Conservation (phyloP, 2,113 vertebrate genomes). For the Cyrtonyx montezumae region DNA sequence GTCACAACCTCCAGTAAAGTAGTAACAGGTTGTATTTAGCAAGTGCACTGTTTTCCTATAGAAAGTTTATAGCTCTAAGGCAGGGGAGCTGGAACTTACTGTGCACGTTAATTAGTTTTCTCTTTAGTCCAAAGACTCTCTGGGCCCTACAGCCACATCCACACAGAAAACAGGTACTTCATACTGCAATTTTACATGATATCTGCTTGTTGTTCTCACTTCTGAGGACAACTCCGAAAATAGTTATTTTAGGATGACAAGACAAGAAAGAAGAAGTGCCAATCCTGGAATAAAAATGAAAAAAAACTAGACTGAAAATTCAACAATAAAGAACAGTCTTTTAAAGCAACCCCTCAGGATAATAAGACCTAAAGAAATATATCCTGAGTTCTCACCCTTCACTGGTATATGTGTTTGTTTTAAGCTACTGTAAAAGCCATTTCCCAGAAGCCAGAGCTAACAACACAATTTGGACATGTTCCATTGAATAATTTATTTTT, state of each 20-base stretch:
- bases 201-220: neutral
- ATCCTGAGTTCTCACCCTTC: neutral
- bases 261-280: neutral
- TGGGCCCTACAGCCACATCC: neutral
- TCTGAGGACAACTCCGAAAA: neutral
- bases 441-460: neutral
- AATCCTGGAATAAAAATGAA: neutral
- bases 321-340: neutral
- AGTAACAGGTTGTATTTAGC: neutral
- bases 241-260: neutral
- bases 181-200: neutral
- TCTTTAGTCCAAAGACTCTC: neutral
- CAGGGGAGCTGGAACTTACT: slow-evolving; percentile 1
- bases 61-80: neutral
- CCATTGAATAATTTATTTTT: neutral
- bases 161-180: neutral
- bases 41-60: neutral
- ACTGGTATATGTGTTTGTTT: neutral
- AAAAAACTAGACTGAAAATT: neutral
- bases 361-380: neutral
- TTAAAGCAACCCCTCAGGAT: neutral
- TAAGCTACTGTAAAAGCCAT: neutral
- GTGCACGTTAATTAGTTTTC: slow-evolving; percentile 9
- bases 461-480: neutral
- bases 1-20: neutral